A percentile compares a stretch with the other conserved stretches of the same genome.
Evolutionary conservation across 1,140 invertebrate genomes (phyloP).

Genomic region (Leptopilina boulardi): DNA sequence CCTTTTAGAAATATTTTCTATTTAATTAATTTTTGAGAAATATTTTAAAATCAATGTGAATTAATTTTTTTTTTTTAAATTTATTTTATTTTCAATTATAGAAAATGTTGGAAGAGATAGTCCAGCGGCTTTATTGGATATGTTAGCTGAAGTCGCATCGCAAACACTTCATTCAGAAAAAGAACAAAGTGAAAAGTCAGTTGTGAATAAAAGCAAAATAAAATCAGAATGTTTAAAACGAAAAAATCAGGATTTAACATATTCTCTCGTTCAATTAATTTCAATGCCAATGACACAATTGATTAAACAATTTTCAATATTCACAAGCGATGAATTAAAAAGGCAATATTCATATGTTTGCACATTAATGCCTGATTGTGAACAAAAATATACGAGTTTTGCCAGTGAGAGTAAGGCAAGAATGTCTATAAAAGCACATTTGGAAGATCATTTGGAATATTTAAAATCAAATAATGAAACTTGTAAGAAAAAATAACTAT

Average conservation of each 20-base stretch:
- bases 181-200: conserved; percentile 58
- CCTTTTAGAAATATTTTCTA: no score
- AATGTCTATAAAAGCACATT: conserved; percentile 77
- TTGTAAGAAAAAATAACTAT: conserved; percentile 56
- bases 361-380: conserved; percentile 74
- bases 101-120: conserved; percentile 67
- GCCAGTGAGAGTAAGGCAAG: conserved; percentile 78
- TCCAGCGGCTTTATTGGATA: conserved; percentile 72
- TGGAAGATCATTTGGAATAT: conserved; percentile 74
- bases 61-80: background rate
- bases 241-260: conserved; percentile 62
- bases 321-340: conserved; percentile 78
- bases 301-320: conserved; percentile 78
- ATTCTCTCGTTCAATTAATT: conserved; percentile 74
- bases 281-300: conserved; percentile 76
- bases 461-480: conserved; percentile 68
- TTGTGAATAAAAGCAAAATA: conserved; percentile 54
- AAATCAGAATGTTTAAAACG: conserved; percentile 56
- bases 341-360: conserved; percentile 78
- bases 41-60: no score
- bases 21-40: no score
- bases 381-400: conserved; percentile 78
- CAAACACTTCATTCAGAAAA: conserved; percentile 75
- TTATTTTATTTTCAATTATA: conserved; percentile 47
- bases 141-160: conserved; percentile 77